These are phyloP conservation scores for Leptodactylus fuscus DNA, from an alignment of 2,113 vertebrate species.

Conservation along the genomic window DNA sequence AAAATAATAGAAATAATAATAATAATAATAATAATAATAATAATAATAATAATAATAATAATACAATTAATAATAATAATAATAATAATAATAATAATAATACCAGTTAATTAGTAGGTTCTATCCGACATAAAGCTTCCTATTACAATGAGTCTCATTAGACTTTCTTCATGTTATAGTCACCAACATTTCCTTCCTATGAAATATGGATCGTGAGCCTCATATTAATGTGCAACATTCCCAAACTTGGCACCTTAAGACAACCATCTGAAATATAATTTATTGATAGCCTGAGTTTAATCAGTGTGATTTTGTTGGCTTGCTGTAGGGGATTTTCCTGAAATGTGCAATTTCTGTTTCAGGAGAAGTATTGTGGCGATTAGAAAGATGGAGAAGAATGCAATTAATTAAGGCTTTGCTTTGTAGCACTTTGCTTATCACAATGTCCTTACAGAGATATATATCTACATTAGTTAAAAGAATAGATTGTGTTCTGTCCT, in stretches of 20 bases:
- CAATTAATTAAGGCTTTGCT: conserved; percentile 52
- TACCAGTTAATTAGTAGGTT: too few relatives aligned
- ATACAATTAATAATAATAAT: too few relatives aligned
- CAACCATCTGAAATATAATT: conserved; percentile 52
- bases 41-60: too few relatives aligned
- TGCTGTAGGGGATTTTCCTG: conserved; percentile 53
- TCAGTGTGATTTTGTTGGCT: conserved; percentile 33
- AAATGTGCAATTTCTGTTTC: conserved; percentile 57
- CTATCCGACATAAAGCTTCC: too few relatives aligned
- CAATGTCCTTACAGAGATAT: conserved; percentile 58
- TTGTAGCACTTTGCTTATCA: conserved; percentile 49
- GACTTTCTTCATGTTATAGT: too few relatives aligned
- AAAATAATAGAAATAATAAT: too few relatives aligned
- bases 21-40: too few relatives aligned
- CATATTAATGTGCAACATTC: conserved; percentile 3
- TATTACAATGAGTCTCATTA: too few relatives aligned
- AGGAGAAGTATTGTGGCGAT: conserved; percentile 28
- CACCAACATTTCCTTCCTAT: not conserved
- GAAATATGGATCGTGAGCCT: conserved; percentile 25
- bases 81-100: too few relatives aligned
- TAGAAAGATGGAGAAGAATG: conserved; percentile 60
- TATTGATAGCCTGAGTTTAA: conserved; percentile 51
- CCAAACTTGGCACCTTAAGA: conserved; percentile 31
- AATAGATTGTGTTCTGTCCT: conserved; percentile 56
- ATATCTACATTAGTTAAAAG: conserved; percentile 57